Evolutionary conservation across 2,888 invertebrate genomes (phyloP), one percentile per base, ranked within the genome.

Genomic region (Drosophila helvetica): DNA sequence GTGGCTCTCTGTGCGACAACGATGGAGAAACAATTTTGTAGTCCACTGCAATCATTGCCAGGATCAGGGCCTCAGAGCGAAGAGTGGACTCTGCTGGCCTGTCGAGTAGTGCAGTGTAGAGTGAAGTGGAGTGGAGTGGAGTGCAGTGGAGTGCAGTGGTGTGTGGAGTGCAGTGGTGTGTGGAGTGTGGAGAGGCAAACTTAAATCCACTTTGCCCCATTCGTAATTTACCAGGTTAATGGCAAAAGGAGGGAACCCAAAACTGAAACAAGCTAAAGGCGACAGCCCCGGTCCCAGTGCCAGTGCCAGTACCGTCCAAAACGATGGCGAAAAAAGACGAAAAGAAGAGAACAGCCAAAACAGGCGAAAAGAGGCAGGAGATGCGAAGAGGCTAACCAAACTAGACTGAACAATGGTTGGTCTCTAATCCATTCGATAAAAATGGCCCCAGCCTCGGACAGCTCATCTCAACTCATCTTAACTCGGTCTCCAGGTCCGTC

Each of bases 171-270:
- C 3, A 6, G 19, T 33, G 33, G 53, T 10, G 38, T 18, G 61
- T 50, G 73, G 46, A 25, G 30, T 30, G 66, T 63, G 67, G 59
- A 74, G 51, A 64, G 66, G 65, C 61, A 54, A 30, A 70, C 82
- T 66, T 71, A 78, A 82, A 82, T 82, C 82, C 85, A 85, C 86
- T 83, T 85, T 85, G 78, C 83, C 80, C 79, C 78, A 82, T 85
- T 85, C 82, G 85, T 85, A 82, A 82, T 82, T 85, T 85, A 82
- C 82, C 85, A 82, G 81, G 84, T 80, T 80, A 80, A 80, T 80
- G 80, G 80, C 80, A 78, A 78, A 78, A 83, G 78, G 78, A 79
- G 77, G 80, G 47, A 69, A 52, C 66, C 60, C 55, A 56, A 70
- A 57, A 42, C 50, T 38, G 51, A 63, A 57, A 65, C 68, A 62